phyloP scores from a whole-genome alignment of 2,888 invertebrate species.

The Anthrax anthrax region DNA sequence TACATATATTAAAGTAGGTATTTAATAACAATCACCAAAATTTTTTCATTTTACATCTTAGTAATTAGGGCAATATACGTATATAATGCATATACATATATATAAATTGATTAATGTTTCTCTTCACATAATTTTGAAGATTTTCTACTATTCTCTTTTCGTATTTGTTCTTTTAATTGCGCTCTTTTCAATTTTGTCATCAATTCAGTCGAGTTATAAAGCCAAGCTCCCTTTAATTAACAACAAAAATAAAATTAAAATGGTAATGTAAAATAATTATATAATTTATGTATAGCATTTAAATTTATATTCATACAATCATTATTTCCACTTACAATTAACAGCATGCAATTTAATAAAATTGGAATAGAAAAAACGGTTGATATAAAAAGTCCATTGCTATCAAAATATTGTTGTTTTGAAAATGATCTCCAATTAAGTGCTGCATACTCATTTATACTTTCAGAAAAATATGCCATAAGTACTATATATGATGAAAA shows the following conservation, averaged over 20 bases:
- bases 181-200: constrained; percentile 75
- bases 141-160: constrained; percentile 35
- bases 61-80: no score
- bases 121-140: not conserved
- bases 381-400: constrained; percentile 85
- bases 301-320: no score
- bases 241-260: not conserved
- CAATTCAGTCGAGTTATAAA: constrained; percentile 75
- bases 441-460: constrained; percentile 78
- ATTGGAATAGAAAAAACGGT: constrained; percentile 88
- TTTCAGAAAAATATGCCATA: constrained; percentile 79
- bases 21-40: not conserved
- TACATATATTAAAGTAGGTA: no score
- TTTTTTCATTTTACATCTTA: not conserved
- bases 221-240: constrained; percentile 68
- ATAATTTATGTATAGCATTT: no score
- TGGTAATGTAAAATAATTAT: constrained; percentile 1
- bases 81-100: no score
- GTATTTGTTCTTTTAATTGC: constrained; percentile 55
- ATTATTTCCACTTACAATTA: constrained; percentile 93
- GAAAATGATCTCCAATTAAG: constrained; percentile 78
- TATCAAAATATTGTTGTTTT: constrained; percentile 86
- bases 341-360: constrained; percentile 79
- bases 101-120: not conserved
- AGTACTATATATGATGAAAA: no score